A percentile compares a stretch with the other conserved stretches of the same genome.
phyloP scores from a whole-genome alignment of 2,888 invertebrate genomes.

The Drosophila kambysellisi region DNA sequence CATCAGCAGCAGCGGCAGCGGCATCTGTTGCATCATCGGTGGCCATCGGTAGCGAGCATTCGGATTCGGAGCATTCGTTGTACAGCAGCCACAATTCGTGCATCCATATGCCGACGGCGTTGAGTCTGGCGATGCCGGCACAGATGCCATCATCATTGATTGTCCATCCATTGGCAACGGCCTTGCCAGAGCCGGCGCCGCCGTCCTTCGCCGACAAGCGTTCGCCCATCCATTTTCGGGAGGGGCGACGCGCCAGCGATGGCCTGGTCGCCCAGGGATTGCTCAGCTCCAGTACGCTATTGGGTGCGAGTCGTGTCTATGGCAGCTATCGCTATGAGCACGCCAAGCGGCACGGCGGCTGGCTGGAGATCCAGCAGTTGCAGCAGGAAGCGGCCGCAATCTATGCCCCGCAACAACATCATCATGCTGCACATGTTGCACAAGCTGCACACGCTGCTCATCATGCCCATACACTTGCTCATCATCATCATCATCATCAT shows the following conservation, averaged over 20 bases:
- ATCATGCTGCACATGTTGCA: background rate
- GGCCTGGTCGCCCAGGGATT: constrained; percentile 94
- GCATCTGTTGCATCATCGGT: background rate
- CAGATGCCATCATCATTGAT: constrained; percentile 20
- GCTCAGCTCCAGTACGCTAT: constrained; percentile 84
- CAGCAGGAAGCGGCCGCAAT: constrained; percentile 89
- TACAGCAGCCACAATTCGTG: constrained; percentile 81
- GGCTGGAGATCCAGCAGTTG: constrained; percentile 91
- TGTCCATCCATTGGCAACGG: constrained; percentile 11
- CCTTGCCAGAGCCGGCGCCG: constrained; percentile 83
- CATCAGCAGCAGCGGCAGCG: background rate
- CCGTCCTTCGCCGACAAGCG: constrained; percentile 86
- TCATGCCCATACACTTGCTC: constrained; percentile 1
- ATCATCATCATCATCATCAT: constrained; percentile 8
- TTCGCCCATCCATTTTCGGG: constrained; percentile 93
- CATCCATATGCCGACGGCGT: constrained; percentile 72
- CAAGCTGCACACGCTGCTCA: background rate
- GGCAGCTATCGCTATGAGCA: constrained; percentile 87
- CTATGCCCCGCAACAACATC: constrained; percentile 85
- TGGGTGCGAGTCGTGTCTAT: constrained; percentile 74
- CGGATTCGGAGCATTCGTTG: constrained; percentile 70
- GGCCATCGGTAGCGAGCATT: constrained; percentile 63
- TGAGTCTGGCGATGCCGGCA: constrained; percentile 38
- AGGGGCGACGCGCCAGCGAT: constrained; percentile 94
- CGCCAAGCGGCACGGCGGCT: constrained; percentile 93